Percentiles rank a stretch among this genome's conserved stretches.
These are phyloP conservation scores for Zophobas morio DNA, from an alignment of 1,140 invertebrate genomes.

Conservation along the genomic window DNA sequence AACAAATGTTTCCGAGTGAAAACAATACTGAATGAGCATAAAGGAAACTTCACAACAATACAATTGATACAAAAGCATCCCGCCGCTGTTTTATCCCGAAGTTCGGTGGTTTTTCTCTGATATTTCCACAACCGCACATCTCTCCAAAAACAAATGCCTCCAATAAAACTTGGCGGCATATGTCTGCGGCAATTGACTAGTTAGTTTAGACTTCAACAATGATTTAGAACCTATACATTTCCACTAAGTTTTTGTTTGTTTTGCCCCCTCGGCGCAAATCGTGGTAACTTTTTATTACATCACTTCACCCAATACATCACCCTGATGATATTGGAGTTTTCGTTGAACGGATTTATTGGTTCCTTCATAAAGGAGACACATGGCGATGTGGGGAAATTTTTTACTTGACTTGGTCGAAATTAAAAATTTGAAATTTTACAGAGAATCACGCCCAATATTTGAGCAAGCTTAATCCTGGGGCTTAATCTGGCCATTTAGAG, in stretches of 20 bases:
- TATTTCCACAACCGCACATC: constrained; percentile 18
- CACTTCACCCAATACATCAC: neutral
- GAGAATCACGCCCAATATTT: constrained; percentile 10
- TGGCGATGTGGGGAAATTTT: neutral
- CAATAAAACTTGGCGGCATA: constrained; percentile 30
- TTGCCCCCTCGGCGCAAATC: neutral
- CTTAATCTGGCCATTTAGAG: constrained; percentile 32
- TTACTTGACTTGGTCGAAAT: neutral
- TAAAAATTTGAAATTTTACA: constrained; percentile 1
- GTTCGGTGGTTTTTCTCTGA: constrained; percentile 22
- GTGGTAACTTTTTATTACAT: constrained; percentile 28
- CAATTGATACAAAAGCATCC: constrained; percentile 25
- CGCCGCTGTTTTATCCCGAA: constrained; percentile 17
- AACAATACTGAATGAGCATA: neutral
- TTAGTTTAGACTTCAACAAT: constrained; percentile 41
- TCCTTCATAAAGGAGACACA: neutral
- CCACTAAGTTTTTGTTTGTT: constrained; percentile 28
- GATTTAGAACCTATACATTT: constrained; percentile 38
- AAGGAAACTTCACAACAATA: constrained; percentile 5
- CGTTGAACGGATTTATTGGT: constrained; percentile 1
- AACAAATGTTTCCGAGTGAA: neutral
- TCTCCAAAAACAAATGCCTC: constrained; percentile 19
- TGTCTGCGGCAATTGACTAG: constrained; percentile 33
- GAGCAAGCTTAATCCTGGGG: neutral
- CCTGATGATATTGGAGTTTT: constrained; percentile 4